These are phyloP conservation scores for Ectemnius cavifrons DNA, from an alignment of 2,888 invertebrate genomes.

Conservation along the genomic window DNA sequence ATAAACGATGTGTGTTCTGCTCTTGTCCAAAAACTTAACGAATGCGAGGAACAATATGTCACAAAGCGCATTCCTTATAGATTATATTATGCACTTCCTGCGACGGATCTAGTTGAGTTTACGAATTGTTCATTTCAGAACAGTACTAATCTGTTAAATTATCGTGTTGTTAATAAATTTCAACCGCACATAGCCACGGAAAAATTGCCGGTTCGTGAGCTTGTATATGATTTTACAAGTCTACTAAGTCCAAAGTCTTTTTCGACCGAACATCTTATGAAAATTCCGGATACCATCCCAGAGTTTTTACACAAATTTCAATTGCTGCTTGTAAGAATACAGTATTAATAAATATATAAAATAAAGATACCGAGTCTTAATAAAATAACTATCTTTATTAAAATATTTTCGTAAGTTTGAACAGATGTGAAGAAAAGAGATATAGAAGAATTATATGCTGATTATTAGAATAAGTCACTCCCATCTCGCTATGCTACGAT, in stretches of 20 bases:
- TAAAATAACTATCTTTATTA: slow-evolving; percentile 3
- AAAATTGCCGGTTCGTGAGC: slow-evolving; percentile 81
- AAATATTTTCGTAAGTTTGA: no score
- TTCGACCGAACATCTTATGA: slow-evolving; percentile 67
- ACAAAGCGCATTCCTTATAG: slow-evolving; percentile 82
- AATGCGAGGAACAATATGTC: slow-evolving; percentile 81
- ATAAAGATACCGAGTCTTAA: slow-evolving; percentile 11
- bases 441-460: no score
- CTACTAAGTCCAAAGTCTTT: slow-evolving; percentile 55
- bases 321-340: slow-evolving; percentile 79
- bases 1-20: slow-evolving; percentile 80
- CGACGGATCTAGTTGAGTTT: slow-evolving; percentile 83
- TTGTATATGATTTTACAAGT: slow-evolving; percentile 75
- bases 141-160: slow-evolving; percentile 76
- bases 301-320: slow-evolving; percentile 79
- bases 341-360: slow-evolving; percentile 57
- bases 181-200: slow-evolving; percentile 89
- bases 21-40: slow-evolving; percentile 80
- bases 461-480: no score
- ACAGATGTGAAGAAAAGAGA: no score
- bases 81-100: slow-evolving; percentile 85
- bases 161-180: slow-evolving; percentile 81
- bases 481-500: no score
- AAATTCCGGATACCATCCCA: slow-evolving; percentile 75
- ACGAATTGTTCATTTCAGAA: slow-evolving; percentile 70